phyloP scores from a whole-genome alignment of 2,888 invertebrate genomes.

The Pseudeuparius sepicola region DNA sequence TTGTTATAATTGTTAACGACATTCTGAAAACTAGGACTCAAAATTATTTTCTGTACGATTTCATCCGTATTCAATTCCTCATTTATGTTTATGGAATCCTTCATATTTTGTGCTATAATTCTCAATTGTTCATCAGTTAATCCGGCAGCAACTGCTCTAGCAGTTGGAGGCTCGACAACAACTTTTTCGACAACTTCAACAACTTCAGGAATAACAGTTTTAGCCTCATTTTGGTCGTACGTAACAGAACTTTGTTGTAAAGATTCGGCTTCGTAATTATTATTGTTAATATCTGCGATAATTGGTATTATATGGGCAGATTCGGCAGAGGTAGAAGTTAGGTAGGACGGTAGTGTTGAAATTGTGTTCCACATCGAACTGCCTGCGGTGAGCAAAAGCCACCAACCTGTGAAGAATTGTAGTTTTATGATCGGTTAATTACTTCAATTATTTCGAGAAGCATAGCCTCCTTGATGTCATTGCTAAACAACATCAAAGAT shows the following conservation, averaged over 20 bases:
- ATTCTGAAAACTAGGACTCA: slow-evolving; percentile 30
- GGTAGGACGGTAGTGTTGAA: no score
- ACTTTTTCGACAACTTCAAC: slow-evolving; percentile 29
- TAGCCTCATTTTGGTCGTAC: not conserved
- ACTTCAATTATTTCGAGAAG: no score
- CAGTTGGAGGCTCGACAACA: slow-evolving; percentile 21
- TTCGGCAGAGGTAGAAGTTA: slow-evolving; percentile 23
- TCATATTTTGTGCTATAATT: slow-evolving; percentile 34
- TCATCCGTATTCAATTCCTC: slow-evolving; percentile 32
- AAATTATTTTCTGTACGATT: slow-evolving; percentile 35
- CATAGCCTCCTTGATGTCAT: no score
- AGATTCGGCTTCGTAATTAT: slow-evolving; percentile 10
- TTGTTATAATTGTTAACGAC: no score
- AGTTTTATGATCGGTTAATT: no score
- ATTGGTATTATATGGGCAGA: slow-evolving; percentile 23
- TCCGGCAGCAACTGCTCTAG: slow-evolving; percentile 22
- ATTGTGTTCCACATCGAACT: slow-evolving; percentile 23
- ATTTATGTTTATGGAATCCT: slow-evolving; percentile 27
- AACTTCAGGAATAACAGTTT: no score
- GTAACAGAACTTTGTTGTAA: no score
- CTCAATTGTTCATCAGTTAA: slow-evolving; percentile 36
- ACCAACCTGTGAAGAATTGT: slow-evolving; percentile 39
- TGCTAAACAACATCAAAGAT: no score
- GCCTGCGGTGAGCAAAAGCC: slow-evolving; percentile 31
- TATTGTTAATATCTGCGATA: slow-evolving; percentile 31